Base-by-base conservation (phyloP, 2,888 invertebrate genomes). In the Coelopa pilipes region DNA sequence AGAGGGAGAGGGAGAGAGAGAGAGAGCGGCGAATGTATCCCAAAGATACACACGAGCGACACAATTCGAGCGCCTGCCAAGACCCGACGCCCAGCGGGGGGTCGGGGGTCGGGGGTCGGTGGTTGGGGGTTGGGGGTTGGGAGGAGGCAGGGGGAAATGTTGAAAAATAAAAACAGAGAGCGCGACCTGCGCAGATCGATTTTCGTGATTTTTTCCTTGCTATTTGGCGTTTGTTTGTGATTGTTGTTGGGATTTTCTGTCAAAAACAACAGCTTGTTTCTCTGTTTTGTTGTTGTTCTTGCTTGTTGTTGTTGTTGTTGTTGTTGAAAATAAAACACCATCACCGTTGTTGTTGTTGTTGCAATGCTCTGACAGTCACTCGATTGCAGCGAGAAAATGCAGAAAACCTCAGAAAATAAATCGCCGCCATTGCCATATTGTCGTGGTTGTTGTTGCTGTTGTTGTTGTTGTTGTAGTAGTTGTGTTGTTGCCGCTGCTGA, bases 231-330 rank as follows among this genome's bases (percentile, higher is more conserved):
- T 63, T 45, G 45, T 15, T 3, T 47, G 46, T 13, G 9, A 5
- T 63, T 11, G 0, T 34, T 34, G 34, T 34, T 34, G 2, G 34
- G 7, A 34, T 34, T 46, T 45, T 59, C 2, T 7, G 11, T 65
- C 11, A 5, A n/a, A n/a, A n/a, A n/a, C n/a, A n/a, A n/a, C n/a
- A n/a, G n/a, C n/a, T 65, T 45, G 21, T 47, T n/a, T n/a, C 47
- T 49, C 17, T 11, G 2, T 45, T 15, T 46, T 17, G 12, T n/a
- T 49, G 49, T 13, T 19, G 19, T 47, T 47, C 49, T 66, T 66
- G 66, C n/a, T 47, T 66, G 11, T 50, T 47, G 17, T 46, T 65
- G 7, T 65, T 65, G 17, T 11, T 65, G 49, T 47, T 65, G 49
- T 7, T 47, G 65, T 65, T 47, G 19, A 47, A 10, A 17, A 3